These are phyloP conservation scores for Corythucha ciliata DNA, from an alignment of 2,888 invertebrate genomes.

Conservation along the genomic window DNA sequence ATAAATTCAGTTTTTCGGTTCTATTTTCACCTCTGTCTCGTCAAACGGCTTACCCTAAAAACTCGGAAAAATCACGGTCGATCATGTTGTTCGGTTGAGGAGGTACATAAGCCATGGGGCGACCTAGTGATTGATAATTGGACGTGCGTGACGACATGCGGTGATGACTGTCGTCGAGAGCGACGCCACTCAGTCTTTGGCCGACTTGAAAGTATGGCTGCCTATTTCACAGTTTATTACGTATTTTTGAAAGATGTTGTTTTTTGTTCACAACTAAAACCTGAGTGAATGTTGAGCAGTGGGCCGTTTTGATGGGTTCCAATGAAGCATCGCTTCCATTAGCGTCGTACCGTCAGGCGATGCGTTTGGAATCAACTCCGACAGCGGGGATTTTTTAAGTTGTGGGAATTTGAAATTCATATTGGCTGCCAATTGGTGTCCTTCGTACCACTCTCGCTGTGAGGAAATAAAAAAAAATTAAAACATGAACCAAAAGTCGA, in stretches of 20 bases:
- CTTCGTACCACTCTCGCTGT: constrained; percentile 88
- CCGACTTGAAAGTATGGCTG: constrained; percentile 38
- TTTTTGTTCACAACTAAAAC: constrained; percentile 39
- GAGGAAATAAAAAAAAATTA: constrained; percentile 31
- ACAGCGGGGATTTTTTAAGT: constrained; percentile 69
- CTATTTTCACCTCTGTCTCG: constrained; percentile 2
- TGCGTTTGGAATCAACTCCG: constrained; percentile 71
- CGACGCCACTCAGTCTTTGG: constrained; percentile 32
- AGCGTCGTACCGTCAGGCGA: constrained; percentile 72
- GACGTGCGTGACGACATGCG: constrained; percentile 25
- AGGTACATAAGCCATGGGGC: constrained; percentile 26
- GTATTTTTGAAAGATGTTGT: constrained; percentile 1
- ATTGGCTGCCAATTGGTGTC: constrained; percentile 79
- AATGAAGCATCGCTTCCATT: constrained; percentile 75
- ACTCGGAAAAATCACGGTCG: constrained; percentile 30
- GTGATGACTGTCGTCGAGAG: constrained; percentile 28
- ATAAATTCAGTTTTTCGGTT: constrained; percentile 6
- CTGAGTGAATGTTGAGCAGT: constrained; percentile 81
- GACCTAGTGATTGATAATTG: constrained; percentile 23
- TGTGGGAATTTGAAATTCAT: constrained; percentile 96
- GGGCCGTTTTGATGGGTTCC: constrained; percentile 88
- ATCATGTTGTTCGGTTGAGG: constrained; percentile 20
- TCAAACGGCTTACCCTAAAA: constrained; percentile 29
- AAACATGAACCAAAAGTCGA: not conserved
- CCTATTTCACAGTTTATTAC: constrained; percentile 26